phyloP scores from a whole-genome alignment of 2,888 invertebrate genomes.

The Plagiodera versicolora region DNA sequence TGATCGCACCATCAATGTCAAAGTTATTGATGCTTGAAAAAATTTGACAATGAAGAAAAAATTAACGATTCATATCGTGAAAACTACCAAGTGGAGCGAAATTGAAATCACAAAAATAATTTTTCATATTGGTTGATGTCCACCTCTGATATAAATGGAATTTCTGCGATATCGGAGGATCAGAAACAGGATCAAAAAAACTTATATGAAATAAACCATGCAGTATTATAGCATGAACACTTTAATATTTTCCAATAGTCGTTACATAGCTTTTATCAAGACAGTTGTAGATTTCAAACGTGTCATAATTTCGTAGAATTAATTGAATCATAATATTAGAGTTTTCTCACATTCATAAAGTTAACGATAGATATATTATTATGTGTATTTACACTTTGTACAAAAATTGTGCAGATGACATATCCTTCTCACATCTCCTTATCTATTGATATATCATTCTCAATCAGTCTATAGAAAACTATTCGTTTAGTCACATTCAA shows the following conservation, averaged over 20 bases:
- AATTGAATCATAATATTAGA: conserved; percentile 19
- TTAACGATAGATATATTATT: conserved; percentile 43
- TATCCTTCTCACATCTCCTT: conserved; percentile 15
- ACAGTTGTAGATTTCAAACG: conserved; percentile 41
- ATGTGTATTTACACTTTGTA: conserved; percentile 50
- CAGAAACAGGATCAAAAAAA: too few relatives aligned
- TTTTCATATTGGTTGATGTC: too few relatives aligned
- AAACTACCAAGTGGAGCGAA: too few relatives aligned
- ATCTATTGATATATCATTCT: neutral
- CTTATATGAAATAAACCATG: neutral
- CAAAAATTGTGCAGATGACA: conserved; percentile 41
- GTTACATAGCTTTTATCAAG: conserved; percentile 40
- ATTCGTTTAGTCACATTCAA: conserved; percentile 23
- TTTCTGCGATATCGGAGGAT: too few relatives aligned
- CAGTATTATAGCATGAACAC: conserved; percentile 36
- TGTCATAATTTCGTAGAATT: conserved; percentile 35
- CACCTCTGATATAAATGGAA: too few relatives aligned
- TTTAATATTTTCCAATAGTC: conserved; percentile 39
- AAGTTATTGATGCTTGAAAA: too few relatives aligned
- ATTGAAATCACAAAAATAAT: too few relatives aligned
- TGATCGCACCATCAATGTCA: too few relatives aligned
- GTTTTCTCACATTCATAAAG: conserved; percentile 47
- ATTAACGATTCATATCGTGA: too few relatives aligned
- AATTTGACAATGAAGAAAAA: too few relatives aligned
- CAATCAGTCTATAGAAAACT: conserved; percentile 34